Base-by-base conservation (phyloP, 2,888 invertebrate genomes). In the Prosapia bicincta region DNA sequence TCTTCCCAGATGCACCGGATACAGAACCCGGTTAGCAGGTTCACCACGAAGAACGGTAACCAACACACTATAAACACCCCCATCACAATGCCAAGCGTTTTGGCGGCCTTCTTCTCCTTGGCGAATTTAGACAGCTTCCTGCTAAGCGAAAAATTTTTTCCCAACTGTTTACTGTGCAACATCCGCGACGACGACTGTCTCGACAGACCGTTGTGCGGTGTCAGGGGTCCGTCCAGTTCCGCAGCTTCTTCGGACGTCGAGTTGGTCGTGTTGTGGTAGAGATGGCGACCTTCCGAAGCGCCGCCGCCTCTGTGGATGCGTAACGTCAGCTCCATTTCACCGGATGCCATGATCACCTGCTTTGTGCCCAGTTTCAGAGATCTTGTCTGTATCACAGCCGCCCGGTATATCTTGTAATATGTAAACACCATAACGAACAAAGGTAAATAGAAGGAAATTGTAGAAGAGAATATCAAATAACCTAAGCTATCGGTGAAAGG, bases 361-460 rank as follows among this genome's bases (percentile, higher is more conserved):
- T 98, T 98, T 76, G 95, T 94, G 77, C 98, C 98, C 77, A 95
- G 89, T 83, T 96, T 93, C 38, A 98, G 87, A 73, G 96, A 96
- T 79, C 93, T 89, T 74, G 96, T 97, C 86, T 98, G 98, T 81
- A 93, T 92, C 1, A 94, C 93, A 3, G 98, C 98, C 2, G 98
- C 98, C 67, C 94, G 89, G 86, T 98, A 98, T 81, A 98, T 98
- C 80, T 95, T 91, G 85, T 95, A 97, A 85, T 99, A 99, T 3
- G 98, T 98, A 85, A 98, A 98, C 80, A 99, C 94, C 97, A 99
- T 99, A 75, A 99, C 95, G 84, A 96, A 91, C 28, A 99, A 87
- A 28, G 99, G 99, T 81, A 97, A 89, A 85, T 99, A 99, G 87
- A 99, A 99, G 24, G 98, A 98, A 83, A 99, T 96, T 79, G 97